phyloP scores from a whole-genome alignment of 2,888 invertebrate genomes.

The Steinernema carpocapsae region DNA sequence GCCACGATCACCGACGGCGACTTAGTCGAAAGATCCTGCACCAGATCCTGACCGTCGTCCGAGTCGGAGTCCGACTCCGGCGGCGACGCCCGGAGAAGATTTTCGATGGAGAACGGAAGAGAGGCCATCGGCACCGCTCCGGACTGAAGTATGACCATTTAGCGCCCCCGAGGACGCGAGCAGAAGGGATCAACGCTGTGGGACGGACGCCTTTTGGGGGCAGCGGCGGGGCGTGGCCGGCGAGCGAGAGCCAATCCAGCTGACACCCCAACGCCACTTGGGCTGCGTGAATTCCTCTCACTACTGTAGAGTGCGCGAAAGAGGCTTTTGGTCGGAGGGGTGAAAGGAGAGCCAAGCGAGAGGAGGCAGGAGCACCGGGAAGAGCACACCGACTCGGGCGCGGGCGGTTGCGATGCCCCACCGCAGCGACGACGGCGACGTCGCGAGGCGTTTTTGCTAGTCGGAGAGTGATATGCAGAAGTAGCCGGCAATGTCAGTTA shows the following conservation, averaged over 20 bases:
- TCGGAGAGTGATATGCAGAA: no score
- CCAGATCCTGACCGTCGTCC: background rate
- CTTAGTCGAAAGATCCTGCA: constrained; percentile 6
- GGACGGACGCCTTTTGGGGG: constrained; percentile 35
- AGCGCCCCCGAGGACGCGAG: constrained; percentile 31
- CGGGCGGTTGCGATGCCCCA: constrained; percentile 1
- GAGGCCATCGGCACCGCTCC: constrained; percentile 29
- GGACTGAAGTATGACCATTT: constrained; percentile 35
- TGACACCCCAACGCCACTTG: background rate
- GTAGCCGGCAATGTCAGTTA: no score
- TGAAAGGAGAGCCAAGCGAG: background rate
- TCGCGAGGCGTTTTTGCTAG: no score
- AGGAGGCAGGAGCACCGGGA: background rate
- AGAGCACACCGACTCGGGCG: background rate
- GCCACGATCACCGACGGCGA: background rate
- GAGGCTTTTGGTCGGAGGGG: background rate
- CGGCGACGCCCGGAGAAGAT: constrained; percentile 42
- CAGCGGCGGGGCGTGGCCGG: constrained; percentile 19
- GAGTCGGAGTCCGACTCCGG: constrained; percentile 22
- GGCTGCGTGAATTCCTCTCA: background rate
- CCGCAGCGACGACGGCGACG: background rate
- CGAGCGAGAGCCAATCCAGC: constrained; percentile 29
- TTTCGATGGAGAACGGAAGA: constrained; percentile 52
- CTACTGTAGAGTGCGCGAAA: constrained; percentile 29
- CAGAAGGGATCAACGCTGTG: constrained; percentile 30